phyloP scores from a whole-genome alignment of 2,888 invertebrate species.

The Epirrhoe tristata region DNA sequence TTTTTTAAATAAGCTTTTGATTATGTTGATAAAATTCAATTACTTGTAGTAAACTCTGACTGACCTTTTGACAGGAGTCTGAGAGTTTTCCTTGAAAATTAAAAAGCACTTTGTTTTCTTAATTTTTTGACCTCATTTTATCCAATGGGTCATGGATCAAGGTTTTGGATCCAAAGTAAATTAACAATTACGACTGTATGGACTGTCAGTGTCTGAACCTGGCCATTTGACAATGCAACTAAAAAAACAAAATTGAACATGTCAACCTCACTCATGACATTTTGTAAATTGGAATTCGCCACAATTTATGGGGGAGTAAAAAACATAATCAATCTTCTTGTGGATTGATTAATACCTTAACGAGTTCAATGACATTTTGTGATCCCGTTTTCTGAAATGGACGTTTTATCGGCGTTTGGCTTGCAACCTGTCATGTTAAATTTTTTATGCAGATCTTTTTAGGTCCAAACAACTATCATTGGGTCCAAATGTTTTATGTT shows the following conservation, averaged over 20 bases:
- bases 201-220: constrained; percentile 19
- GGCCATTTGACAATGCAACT: constrained; percentile 62
- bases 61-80: too few species aligned
- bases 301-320: constrained; percentile 53
- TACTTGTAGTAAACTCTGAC: too few species aligned
- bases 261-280: constrained; percentile 65
- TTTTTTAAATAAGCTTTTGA: too few species aligned
- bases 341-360: constrained; percentile 50
- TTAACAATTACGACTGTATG: not conserved
- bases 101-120: too few species aligned
- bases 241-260: constrained; percentile 58
- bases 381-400: constrained; percentile 7
- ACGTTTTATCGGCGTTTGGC: not conserved
- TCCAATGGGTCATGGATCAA: too few species aligned
- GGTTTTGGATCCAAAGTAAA: too few species aligned
- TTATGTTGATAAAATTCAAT: too few species aligned
- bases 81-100: too few species aligned
- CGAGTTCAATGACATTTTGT: constrained; percentile 47
- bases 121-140: too few species aligned
- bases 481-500: too few species aligned
- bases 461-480: too few species aligned
- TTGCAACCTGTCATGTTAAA: not conserved
- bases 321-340: constrained; percentile 57
- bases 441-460: not conserved
- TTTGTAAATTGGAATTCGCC: constrained; percentile 66